Percentiles rank a stretch among this genome's conserved stretches.
Evolutionary conservation across 2,888 invertebrate genomes (phyloP).

Genomic region (Griposia aprilina): DNA sequence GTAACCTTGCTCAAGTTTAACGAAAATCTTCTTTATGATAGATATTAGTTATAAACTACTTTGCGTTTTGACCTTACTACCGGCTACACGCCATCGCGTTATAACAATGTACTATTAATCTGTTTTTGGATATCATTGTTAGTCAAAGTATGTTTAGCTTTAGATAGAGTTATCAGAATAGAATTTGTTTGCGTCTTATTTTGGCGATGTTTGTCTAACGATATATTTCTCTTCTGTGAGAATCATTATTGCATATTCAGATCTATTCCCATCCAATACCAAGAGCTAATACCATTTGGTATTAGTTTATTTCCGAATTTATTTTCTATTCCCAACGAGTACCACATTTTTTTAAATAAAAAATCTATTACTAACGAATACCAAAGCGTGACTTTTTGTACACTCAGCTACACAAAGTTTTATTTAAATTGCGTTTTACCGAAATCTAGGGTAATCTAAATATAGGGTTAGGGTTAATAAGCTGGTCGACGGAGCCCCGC

Average conservation of each 20-base stretch:
- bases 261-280: too few species aligned
- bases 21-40: conserved; percentile 38
- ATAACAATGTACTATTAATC: conserved; percentile 28
- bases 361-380: too few species aligned
- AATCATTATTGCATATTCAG: background rate
- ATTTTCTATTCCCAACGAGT: too few species aligned
- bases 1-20: conserved; percentile 49
- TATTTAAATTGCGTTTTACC: too few species aligned
- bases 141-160: conserved; percentile 4
- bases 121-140: conserved; percentile 42
- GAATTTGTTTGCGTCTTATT: background rate
- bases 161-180: conserved; percentile 7
- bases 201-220: background rate
- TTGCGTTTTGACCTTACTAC: conserved; percentile 47
- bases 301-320: too few species aligned
- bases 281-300: too few species aligned
- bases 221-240: background rate
- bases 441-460: too few species aligned
- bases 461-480: too few species aligned
- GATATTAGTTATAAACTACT: conserved; percentile 34
- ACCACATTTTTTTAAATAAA: too few species aligned
- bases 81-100: conserved; percentile 49
- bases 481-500: too few species aligned
- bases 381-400: too few species aligned
- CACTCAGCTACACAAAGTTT: too few species aligned